Evolutionary conservation across 1,140 invertebrate genomes (phyloP).

Genomic region (Parapsyche elsis): DNA sequence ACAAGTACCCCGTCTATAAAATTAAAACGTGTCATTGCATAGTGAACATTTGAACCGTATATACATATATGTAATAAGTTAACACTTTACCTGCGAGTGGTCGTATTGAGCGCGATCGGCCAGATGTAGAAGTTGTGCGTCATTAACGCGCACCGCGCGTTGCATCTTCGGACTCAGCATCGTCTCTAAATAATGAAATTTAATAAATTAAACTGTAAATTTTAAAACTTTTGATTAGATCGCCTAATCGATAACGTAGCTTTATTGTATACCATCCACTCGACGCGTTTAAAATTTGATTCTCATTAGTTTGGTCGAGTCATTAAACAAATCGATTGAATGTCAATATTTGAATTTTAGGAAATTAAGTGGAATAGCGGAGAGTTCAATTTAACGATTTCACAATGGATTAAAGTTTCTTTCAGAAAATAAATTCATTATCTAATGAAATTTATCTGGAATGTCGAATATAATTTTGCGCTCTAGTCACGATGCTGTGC

Average conservation of each 20-base stretch:
- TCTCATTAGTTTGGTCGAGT: no score
- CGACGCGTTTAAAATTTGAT: no score
- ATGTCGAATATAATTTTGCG: no score
- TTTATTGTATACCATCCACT: no score
- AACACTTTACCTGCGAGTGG: slow-evolving; percentile 69
- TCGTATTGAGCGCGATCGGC: slow-evolving; percentile 87
- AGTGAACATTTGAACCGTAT: neutral
- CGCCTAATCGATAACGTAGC: no score
- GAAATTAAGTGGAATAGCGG: no score
- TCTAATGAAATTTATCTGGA: no score
- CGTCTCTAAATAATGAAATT: slow-evolving; percentile 39
- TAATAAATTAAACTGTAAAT: neutral
- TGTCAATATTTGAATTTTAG: neutral
- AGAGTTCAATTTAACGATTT: no score
- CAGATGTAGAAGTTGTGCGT: slow-evolving; percentile 83
- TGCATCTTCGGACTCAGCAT: slow-evolving; percentile 88
- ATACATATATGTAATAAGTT: neutral
- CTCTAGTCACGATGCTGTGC: no score
- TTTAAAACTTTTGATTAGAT: no score
- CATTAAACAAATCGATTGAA: neutral
- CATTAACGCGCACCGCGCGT: slow-evolving; percentile 83
- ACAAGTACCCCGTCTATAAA: slow-evolving; percentile 77
- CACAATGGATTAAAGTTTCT: no score
- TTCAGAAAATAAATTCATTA: no score
- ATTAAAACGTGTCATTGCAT: neutral